phyloP scores from a whole-genome alignment of 2,797 vertebrate genomes.

The Schizothorax lantsangensis region DNA sequence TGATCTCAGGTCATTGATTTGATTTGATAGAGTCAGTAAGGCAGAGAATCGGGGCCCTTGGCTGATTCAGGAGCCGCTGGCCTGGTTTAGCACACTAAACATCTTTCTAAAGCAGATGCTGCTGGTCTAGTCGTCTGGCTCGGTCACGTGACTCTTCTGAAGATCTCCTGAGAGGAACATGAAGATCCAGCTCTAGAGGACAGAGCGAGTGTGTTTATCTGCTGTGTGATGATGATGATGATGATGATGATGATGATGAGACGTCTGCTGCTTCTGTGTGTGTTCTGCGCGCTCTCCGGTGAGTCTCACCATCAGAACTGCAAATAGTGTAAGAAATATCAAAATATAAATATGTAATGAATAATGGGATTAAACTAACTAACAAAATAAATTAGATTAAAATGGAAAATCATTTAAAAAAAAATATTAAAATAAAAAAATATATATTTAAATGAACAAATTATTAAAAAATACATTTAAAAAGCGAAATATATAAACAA shows the following conservation, averaged over 20 bases:
- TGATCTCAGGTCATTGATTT: neutral
- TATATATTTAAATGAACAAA: neutral
- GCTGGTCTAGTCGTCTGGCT: neutral
- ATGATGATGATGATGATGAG: neutral
- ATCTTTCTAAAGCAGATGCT: neutral
- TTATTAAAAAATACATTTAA: neutral
- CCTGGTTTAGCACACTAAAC: neutral
- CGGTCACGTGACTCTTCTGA: neutral
- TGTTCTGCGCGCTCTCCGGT: constrained; percentile 59
- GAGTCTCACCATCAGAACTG: constrained; percentile 47
- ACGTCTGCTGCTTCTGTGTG: constrained; percentile 55
- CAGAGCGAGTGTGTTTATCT: neutral
- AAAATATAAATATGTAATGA: neutral
- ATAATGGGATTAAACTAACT: neutral
- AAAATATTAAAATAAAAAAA: neutral
- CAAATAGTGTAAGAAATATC: neutral
- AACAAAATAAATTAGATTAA: neutral
- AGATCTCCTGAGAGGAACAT: neutral
- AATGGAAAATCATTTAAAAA: neutral
- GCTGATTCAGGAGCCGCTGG: neutral
- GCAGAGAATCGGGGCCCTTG: neutral
- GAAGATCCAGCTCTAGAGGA: neutral
- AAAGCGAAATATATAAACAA: too few species aligned
- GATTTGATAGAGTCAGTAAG: neutral
- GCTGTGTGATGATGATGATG: neutral